Conservation (phyloP, 2,113 vertebrate genomes). For the Lophochroa leadbeateri region DNA sequence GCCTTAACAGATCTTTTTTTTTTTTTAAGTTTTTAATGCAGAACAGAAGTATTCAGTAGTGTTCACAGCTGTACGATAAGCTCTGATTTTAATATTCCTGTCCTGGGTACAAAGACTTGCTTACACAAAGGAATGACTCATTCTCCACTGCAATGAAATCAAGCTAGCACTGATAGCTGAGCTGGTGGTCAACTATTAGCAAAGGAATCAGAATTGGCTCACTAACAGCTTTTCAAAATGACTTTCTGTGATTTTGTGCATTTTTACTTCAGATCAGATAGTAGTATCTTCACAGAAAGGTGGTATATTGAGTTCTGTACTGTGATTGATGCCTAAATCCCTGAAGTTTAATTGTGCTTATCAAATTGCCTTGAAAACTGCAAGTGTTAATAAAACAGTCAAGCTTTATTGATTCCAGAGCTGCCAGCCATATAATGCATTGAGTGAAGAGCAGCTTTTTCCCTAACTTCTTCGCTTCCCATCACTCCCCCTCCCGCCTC, state of each 20-base stretch:
- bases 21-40: not conserved
- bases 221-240: not conserved
- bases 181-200: not conserved
- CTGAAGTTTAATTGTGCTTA: not conserved
- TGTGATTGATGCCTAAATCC: not conserved
- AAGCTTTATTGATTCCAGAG: not conserved
- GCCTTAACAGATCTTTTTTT: not conserved
- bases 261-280: not conserved
- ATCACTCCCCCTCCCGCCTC: rapidly evolving
- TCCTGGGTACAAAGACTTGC: not conserved
- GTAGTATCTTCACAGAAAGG: not conserved
- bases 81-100: conserved; percentile 25
- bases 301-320: not conserved
- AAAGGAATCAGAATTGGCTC: not conserved
- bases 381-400: not conserved
- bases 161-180: not conserved
- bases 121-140: conserved; percentile 21
- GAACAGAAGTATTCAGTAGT: not conserved
- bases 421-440: not conserved
- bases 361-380: not conserved
- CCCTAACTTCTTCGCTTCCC: not conserved
- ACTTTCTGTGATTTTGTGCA: not conserved
- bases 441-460: not conserved
- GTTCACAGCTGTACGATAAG: conserved; percentile 19
- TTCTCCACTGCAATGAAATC: not conserved